These are phyloP conservation scores for Elachura formosa DNA, from an alignment of 2,113 vertebrate species.

Conservation along the genomic window DNA sequence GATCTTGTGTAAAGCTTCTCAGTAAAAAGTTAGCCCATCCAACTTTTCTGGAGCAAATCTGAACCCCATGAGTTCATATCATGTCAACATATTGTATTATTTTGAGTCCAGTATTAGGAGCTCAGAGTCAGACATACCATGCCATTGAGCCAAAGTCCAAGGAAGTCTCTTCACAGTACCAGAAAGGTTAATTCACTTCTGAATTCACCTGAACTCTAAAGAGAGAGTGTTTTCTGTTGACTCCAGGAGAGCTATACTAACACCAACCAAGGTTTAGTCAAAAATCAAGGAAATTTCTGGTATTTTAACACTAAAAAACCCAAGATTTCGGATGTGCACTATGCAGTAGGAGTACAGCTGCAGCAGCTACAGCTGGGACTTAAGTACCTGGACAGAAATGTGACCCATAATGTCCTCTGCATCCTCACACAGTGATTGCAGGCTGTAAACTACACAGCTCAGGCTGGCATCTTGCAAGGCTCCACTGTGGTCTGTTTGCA, in stretches of 20 bases:
- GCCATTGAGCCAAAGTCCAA: neutral
- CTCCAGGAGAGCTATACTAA: neutral
- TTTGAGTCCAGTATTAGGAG: neutral
- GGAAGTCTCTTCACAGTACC: neutral
- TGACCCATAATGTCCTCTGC: neutral
- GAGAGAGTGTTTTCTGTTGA: neutral
- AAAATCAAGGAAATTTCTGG: neutral
- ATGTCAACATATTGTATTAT: neutral
- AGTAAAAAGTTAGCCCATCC: neutral
- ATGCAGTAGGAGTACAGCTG: neutral
- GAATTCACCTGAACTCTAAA: neutral
- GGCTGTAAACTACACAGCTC: neutral
- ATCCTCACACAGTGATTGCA: neutral
- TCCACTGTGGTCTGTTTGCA: neutral
- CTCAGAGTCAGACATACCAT: neutral
- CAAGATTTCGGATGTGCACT: neutral
- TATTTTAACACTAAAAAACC: neutral
- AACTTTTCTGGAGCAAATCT: neutral
- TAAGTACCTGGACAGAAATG: neutral
- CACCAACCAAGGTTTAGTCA: neutral
- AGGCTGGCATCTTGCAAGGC: neutral
- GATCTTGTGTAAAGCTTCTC: neutral
- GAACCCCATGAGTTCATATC: neutral
- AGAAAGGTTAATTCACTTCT: neutral
- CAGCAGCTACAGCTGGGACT: neutral